phyloP scores from a whole-genome alignment of 1,140 invertebrate species.

The Caenorhabditis briggsae region DNA sequence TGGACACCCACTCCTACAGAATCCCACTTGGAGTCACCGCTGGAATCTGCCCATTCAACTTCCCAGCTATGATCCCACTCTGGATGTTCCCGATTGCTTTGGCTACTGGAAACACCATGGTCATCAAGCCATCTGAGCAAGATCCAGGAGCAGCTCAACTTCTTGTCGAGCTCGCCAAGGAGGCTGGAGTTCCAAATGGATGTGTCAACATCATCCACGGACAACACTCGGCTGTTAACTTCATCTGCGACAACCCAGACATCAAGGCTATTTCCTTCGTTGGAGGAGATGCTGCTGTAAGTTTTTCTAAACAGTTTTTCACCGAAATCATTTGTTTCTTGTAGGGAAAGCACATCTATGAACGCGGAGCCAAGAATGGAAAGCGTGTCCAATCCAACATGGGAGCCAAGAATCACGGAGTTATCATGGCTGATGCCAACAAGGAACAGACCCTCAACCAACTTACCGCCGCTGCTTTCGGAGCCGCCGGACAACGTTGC shows the following conservation, averaged over 20 bases:
- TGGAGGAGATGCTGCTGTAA: slow-evolving; percentile 91
- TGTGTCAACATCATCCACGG: slow-evolving; percentile 97
- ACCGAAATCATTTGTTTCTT: slow-evolving; percentile 64
- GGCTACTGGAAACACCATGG: slow-evolving; percentile 87
- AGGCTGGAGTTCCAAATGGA: slow-evolving; percentile 93
- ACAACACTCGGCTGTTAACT: slow-evolving; percentile 91
- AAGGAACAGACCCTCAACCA: slow-evolving; percentile 92
- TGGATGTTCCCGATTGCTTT: slow-evolving; percentile 98
- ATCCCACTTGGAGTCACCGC: slow-evolving; percentile 90
- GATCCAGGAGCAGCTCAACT: slow-evolving; percentile 96
- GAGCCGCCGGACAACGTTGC: slow-evolving; percentile 89
- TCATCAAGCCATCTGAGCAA: slow-evolving; percentile 92
- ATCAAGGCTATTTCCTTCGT: slow-evolving; percentile 99
- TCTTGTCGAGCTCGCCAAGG: slow-evolving; percentile 86
- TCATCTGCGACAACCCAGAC: slow-evolving; percentile 94
- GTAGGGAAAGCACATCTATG: slow-evolving; percentile 94
- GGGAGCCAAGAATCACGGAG: slow-evolving; percentile 99
- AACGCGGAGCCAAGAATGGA: slow-evolving; percentile 88
- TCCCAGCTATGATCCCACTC: slow-evolving; percentile 99
- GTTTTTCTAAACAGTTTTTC: slow-evolving; percentile 63
- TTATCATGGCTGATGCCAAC: slow-evolving; percentile 96
- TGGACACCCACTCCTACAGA: slow-evolving; percentile 85
- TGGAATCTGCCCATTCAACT: slow-evolving; percentile 81
- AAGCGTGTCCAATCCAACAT: slow-evolving; percentile 98
- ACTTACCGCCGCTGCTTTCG: slow-evolving; percentile 94